Evolutionary conservation across 2,797 vertebrate genomes (phyloP), one percentile per base, ranked within the genome.

Genomic region (Spea hammondii): DNA sequence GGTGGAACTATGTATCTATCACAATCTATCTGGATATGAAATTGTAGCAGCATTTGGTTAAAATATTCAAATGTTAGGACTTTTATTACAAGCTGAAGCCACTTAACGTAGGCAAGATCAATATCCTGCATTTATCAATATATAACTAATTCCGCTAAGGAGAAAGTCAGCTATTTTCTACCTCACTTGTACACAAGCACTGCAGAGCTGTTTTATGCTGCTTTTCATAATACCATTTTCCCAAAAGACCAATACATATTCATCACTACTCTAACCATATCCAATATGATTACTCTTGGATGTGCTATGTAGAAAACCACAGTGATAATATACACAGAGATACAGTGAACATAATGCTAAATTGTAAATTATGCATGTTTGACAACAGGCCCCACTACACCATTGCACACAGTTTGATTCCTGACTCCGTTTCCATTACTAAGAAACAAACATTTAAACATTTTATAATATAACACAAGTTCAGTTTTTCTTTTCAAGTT

Each of bases 211-310:
- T 69, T 45, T 62, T 65, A 47, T 64, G 17, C 57, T 78, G 69
- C 69, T 65, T 73, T 71, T 65, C 57, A 65, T 9, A 12, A 65
- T 32, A 51, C 45, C 50, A 71, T 67, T 73, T 68, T 51, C 77
- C 77, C 70, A 66, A 60, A 6, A 60, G 72, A 11, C 72, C 55
- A 79, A 74, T 79, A 79, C 74, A 74, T 79, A 79, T 79, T 70
- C 65, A 79, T 79, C 70, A 70, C 32, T 32, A 32, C 32, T 32
- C 65, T 65, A 70, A 45, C 65, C 62, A 60, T 70, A 74, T 69
- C 66, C 45, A 79, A 79, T 69, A 69, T 70, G 57, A 70, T 79
- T 74, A 64, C 55, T 65, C n/a, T 14, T 64, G 78, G 65, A 79
- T 79, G 72, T 79, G 49, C 50, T 74, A 45, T 69, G 66, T 57